Evolutionary conservation across 2,113 vertebrate genomes (phyloP), one percentile per base, ranked within the genome.

Genomic region (Tricholaema leucomelas): DNA sequence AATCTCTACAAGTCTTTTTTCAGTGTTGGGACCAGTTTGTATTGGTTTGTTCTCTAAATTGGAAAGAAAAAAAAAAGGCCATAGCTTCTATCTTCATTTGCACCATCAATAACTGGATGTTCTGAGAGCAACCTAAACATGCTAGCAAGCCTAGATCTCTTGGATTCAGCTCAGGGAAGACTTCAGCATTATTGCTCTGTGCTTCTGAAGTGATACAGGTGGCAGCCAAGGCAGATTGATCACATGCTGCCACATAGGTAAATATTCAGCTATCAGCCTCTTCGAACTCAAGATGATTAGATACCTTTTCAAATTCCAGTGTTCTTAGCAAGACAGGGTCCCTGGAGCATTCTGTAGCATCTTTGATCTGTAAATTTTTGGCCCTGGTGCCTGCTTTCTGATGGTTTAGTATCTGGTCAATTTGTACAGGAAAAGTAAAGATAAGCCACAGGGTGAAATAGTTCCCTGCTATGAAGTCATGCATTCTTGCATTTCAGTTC

Each of bases 381-480:
- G 25, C 63, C 40, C 58, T 23, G 18, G n/a, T 46, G 7, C 9
- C 33, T 64, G 16, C 20, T 81, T 79, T 77, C 63, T 88, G 31
- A 77, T 74, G 23, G 61, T 85, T 81, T 59, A 52, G 12, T 92
- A 54, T 79, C 64, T 72, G 76, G 75, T 94, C 72, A 79, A 84
- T 86, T 95, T 84, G 70, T 48, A 85, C 19, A 40, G 63, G 71
- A 92, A 80, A 78, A 40, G 21, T 9, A 31, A 88, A 69, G 38
- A 74, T 81, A 76, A 94, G 61, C 64, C 75, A 88, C 71, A 56
- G 61, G 30, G 56, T 88, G 30, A 91, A 91, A 76, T 78, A 81
- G 36, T 90, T 97, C 93, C 56, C 50, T 90, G 33, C 82, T 93
- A 82, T 90, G 94, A 91, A 94, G 81, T 95, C 67, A 90, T 46